Base-by-base conservation (phyloP, 2,113 vertebrate genomes). In the Aptenodytes patagonicus region DNA sequence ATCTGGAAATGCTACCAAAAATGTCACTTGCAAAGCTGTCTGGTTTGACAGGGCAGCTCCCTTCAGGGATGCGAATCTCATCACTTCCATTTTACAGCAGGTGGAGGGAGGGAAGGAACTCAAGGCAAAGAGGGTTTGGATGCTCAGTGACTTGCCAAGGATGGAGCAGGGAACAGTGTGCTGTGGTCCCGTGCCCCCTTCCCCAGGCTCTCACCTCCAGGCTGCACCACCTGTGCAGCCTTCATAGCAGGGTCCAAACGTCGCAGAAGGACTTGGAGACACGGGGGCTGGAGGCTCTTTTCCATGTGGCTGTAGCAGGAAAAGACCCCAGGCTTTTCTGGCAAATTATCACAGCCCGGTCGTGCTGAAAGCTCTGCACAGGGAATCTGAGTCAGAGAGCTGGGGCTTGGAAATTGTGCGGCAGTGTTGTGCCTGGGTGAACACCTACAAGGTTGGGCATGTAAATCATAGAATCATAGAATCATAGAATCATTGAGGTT, bases 201-300 rank as follows among this genome's bases (percentile, higher is more conserved):
- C 32, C 28, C 54, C 52, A 70, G 21, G 24, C 24, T 52, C 51
- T 90, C 25, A 28, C 49, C 34, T 69, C 46, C 40, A 68, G 52
- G 38, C 68, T 75, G 51, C 28, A 29, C 44, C 73, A 65, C 51
- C 44, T 42, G 19, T 21, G 29, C 51, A 64, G 40, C 34, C 64
- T 78, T n/a, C 58, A 60, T 6, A 69, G 83, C n/a, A 71, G 16
- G 24, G 49, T 34, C 84, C 69, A 55, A 17, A 55, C 4, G 0
- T 21, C 5, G 0, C 2, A 2, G 36, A 14, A 26, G 5, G 5
- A 4, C 28, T 26, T 46, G 32, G 22, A 71, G 31, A 58, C 11
- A 4, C 1, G 7, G 22, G 49, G 11, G 26, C 42, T 32, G 16
- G 28, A 58, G 51, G 64, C 44, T 83, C 26, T 51, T 88, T 70